These are phyloP conservation scores for Drosophila bunnanda DNA, from an alignment of 2,888 invertebrate genomes.

Conservation along the genomic window DNA sequence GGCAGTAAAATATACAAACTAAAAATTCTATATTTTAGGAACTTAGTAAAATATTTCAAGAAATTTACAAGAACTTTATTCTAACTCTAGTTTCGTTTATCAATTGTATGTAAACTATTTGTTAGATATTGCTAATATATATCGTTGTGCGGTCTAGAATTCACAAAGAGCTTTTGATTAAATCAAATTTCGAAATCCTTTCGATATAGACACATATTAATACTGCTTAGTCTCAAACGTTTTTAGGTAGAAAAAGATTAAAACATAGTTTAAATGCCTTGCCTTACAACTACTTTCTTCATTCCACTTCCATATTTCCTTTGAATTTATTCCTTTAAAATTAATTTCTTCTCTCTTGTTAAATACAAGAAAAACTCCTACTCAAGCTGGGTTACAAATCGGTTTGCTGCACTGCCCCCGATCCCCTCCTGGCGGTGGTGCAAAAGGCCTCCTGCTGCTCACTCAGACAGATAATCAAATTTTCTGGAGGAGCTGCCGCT, in stretches of 20 bases:
- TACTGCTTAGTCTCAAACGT: constrained; percentile 32
- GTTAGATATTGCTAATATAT: constrained; percentile 17
- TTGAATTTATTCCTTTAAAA: constrained; percentile 5
- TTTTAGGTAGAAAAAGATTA: constrained; percentile 4
- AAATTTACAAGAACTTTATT: neutral
- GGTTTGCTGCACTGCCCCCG: constrained; percentile 62
- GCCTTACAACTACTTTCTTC: neutral
- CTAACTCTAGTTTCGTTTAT: neutral
- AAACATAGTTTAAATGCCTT: constrained; percentile 13
- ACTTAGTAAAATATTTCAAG: neutral
- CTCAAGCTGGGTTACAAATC: constrained; percentile 55
- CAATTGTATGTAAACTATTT: neutral
- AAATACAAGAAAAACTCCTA: neutral
- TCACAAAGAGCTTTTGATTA: constrained; percentile 3
- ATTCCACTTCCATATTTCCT: neutral
- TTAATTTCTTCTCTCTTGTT: neutral
- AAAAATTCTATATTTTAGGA: neutral
- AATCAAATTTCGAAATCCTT: constrained; percentile 3
- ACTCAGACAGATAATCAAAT: constrained; percentile 62
- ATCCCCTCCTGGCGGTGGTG: constrained; percentile 58
- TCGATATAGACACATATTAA: constrained; percentile 21
- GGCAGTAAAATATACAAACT: constrained; percentile 20
- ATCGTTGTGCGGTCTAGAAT: constrained; percentile 28
- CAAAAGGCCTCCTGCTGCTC: constrained; percentile 65
- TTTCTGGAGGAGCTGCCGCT: constrained; percentile 47